Base-by-base conservation (phyloP, 2,113 vertebrate species). In the Oreotrochilus melanogaster region DNA sequence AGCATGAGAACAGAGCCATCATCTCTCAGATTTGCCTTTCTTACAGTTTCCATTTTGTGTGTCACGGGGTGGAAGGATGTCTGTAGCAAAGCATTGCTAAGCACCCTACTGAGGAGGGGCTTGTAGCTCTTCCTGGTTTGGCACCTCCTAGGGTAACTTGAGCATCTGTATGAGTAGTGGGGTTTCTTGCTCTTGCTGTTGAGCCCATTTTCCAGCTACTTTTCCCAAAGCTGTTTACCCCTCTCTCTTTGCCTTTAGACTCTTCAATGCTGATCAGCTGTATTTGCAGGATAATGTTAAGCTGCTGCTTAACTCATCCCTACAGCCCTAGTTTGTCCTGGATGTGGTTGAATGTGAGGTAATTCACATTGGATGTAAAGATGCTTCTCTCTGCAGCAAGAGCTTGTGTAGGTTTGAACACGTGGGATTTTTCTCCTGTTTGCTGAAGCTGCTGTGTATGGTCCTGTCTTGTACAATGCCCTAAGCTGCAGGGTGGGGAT, bases 31-130 rank as follows among this genome's bases (percentile, higher is more conserved):
- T 93, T 94, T 94, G 83, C 86, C 94, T 96, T 95, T 95, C 72
- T 94, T 93, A 91, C 87, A 92, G 95, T 94, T 96, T 97, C 91
- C 92, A 81, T 92, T 95, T 89, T 90, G 65, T 91, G 95, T 94
- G 43, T 78, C 0, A 28, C 72, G 85, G 79, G 78, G 75, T 91
- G 58, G 86, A 92, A 92, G 60, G 61, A 50, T 91, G 80, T 88
- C 61, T 2, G 8, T 88, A 87, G 88, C 1, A 1, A 89, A 91
- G 92, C 85, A 83, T 86, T 86, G 89, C 92, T 83, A 62, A 58
- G 43, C 56, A 75, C 81, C 80, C 69, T 88, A 45, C 76, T 92
- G 92, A 83, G 5, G 5, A 93, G 79, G 84, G 90, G 61, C 83
- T 62, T 84, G 71, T 88, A 92, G 92, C 61, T 85, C 81, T 94